phyloP scores from a whole-genome alignment of 2,113 vertebrate genomes.

The Asarcornis scutulata region DNA sequence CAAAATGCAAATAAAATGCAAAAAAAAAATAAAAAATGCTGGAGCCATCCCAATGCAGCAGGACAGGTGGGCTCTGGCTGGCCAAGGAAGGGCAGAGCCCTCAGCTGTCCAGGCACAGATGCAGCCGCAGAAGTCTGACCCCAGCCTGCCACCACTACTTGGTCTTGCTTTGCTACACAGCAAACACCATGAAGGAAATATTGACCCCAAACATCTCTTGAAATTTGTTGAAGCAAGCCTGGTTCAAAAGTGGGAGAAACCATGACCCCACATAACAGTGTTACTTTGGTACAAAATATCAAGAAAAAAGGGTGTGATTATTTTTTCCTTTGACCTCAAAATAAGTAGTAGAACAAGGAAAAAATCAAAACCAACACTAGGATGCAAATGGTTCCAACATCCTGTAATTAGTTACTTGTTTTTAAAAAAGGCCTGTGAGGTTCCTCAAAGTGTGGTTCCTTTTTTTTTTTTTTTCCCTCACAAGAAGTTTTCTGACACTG shows the following conservation, averaged over 20 bases:
- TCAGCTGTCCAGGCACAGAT: neutral
- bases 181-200: neutral
- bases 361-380: neutral
- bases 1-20: neutral
- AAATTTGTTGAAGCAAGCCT: neutral
- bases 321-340: neutral
- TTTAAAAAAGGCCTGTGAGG: neutral
- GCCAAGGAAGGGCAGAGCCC: neutral
- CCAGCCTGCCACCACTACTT: neutral
- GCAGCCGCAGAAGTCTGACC: neutral
- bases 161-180: neutral
- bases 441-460: neutral
- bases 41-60: neutral
- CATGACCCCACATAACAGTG: neutral
- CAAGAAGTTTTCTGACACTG: neutral
- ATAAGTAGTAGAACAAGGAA: neutral
- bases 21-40: too few relatives aligned
- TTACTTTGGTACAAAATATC: too few relatives aligned
- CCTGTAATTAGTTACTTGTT: neutral
- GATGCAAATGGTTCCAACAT: neutral
- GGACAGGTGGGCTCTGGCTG: neutral
- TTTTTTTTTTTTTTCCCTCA: neutral
- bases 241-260: neutral
- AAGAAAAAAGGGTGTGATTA: too few relatives aligned
- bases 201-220: neutral